phyloP scores from a whole-genome alignment of 2,888 invertebrate species.

The Tenthredo amoena region DNA sequence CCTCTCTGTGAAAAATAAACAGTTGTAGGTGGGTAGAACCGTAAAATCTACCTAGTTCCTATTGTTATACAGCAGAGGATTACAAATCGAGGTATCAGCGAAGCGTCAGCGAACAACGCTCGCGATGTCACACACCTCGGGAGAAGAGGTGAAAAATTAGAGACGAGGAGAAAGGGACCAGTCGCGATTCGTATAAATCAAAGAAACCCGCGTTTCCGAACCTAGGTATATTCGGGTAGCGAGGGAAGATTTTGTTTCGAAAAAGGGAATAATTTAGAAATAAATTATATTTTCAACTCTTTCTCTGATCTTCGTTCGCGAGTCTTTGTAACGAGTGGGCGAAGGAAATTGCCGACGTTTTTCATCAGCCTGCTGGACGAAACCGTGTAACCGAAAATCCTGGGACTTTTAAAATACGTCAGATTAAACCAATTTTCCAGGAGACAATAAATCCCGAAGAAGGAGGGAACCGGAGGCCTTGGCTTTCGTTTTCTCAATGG shows the following conservation, averaged over 20 bases:
- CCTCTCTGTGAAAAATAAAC: slow-evolving; percentile 65
- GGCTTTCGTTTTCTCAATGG: slow-evolving; percentile 37
- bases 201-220: neutral
- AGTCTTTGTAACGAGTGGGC: neutral
- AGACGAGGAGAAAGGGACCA: neutral
- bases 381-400: slow-evolving; percentile 40
- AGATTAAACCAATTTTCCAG: slow-evolving; percentile 62
- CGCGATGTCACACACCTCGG: neutral
- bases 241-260: neutral
- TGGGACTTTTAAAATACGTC: slow-evolving; percentile 60
- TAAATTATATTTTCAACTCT: too few species aligned
- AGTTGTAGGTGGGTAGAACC: slow-evolving; percentile 52
- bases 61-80: slow-evolving; percentile 27
- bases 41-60: slow-evolving; percentile 25
- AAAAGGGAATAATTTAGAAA: neutral
- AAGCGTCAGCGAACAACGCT: neutral
- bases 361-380: neutral
- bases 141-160: neutral
- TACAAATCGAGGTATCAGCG: slow-evolving; percentile 29
- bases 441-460: slow-evolving; percentile 55
- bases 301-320: too few species aligned
- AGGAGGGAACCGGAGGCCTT: neutral
- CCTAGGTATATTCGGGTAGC: too few species aligned
- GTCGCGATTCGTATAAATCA: neutral
- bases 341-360: neutral